Percentiles rank a stretch among this genome's conserved stretches.
Evolutionary conservation across 2,888 invertebrate species (phyloP).

Genomic region (Drosophila diplacantha): DNA sequence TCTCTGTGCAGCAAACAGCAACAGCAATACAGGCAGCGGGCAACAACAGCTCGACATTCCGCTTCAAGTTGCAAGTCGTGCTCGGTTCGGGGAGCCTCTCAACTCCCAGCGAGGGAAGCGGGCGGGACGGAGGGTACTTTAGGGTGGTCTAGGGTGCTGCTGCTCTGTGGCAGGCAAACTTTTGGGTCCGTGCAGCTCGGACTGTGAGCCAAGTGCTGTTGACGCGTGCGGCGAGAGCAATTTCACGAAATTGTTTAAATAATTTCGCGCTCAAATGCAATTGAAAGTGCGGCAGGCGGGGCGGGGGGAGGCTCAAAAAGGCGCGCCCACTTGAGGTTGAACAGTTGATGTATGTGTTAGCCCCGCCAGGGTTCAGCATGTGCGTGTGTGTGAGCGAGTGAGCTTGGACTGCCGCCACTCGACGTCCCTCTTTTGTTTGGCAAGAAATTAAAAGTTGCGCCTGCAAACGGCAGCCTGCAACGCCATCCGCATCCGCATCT

Average conservation of each 20-base stretch:
- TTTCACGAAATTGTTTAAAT: conserved; percentile 72
- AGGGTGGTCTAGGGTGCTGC: conserved; percentile 7
- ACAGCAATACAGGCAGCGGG: conserved; percentile 11
- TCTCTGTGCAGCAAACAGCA: conserved; percentile 26
- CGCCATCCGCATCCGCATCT: conserved; percentile 21
- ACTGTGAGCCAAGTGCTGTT: conserved; percentile 65
- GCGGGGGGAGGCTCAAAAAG: conserved; percentile 28
- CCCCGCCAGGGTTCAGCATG: conserved; percentile 9
- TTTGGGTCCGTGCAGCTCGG: conserved; percentile 51
- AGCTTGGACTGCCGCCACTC: conserved; percentile 48
- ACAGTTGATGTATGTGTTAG: conserved; percentile 44
- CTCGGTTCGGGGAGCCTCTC: conserved; percentile 14
- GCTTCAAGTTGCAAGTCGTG: conserved; percentile 48
- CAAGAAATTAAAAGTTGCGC: conserved; percentile 70
- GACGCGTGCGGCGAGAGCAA: conserved; percentile 72
- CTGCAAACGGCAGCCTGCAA: conserved; percentile 46
- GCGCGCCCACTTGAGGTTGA: conserved; percentile 51
- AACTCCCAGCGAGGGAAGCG: background rate
- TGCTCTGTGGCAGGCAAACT: conserved; percentile 41
- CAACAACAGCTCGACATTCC: conserved; percentile 43
- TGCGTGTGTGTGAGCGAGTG: conserved; percentile 6
- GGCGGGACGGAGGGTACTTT: background rate
- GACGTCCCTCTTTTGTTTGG: conserved; percentile 62
- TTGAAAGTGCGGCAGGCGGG: conserved; percentile 50
- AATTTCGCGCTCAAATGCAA: conserved; percentile 71